Evolutionary conservation across 2,797 vertebrate species (phyloP).

Genomic region (Lithobates pipiens): DNA sequence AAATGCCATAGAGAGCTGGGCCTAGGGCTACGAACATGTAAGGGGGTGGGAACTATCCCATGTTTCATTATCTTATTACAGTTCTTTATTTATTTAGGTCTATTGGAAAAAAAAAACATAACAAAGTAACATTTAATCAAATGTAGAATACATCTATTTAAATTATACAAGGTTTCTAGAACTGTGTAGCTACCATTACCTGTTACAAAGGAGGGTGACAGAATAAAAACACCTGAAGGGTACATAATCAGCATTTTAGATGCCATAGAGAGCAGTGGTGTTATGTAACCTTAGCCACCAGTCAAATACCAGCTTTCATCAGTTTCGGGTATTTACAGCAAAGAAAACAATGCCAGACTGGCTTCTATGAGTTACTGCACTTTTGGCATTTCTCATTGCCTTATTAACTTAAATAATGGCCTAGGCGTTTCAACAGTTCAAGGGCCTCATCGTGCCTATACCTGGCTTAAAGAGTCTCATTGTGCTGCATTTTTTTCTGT

Average conservation of each 20-base stretch:
- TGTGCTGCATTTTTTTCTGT: conserved; percentile 21
- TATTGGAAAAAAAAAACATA: neutral
- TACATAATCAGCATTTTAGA: neutral
- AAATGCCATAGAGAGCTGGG: neutral
- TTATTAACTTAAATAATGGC: neutral
- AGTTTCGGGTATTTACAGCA: neutral
- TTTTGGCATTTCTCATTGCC: neutral
- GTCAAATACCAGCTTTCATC: neutral
- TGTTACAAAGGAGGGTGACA: neutral
- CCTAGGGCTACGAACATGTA: neutral
- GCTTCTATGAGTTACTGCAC: neutral
- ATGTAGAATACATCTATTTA: neutral
- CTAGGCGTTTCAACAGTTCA: neutral
- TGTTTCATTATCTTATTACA: neutral
- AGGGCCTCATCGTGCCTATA: neutral
- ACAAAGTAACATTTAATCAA: neutral
- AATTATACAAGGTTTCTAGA: neutral
- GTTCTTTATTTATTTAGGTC: neutral
- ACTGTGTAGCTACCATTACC: neutral
- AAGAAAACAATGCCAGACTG: neutral
- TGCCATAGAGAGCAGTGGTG: neutral
- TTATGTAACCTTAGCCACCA: neutral
- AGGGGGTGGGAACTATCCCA: neutral
- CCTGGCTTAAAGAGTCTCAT: conserved; percentile 14
- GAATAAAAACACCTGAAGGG: neutral